Evolutionary conservation across 2,797 vertebrate species (phyloP).

Genomic region (Synanceia verrucosa): DNA sequence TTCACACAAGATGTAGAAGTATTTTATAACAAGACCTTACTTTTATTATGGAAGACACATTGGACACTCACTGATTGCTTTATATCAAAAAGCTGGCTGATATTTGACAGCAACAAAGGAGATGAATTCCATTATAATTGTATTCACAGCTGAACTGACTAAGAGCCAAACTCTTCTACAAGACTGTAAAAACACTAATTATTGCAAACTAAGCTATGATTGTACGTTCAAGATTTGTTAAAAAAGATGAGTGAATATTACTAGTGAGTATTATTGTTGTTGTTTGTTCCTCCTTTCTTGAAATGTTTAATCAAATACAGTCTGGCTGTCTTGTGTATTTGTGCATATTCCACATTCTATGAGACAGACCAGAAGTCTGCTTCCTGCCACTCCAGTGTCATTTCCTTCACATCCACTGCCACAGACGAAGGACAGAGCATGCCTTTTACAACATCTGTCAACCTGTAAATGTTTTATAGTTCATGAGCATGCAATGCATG

Average conservation of each 20-base stretch:
- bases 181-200: background rate
- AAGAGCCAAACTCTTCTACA: background rate
- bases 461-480: constrained; percentile 13
- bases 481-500: constrained; percentile 28
- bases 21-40: constrained; percentile 18
- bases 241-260: background rate
- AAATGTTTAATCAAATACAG: background rate
- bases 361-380: background rate
- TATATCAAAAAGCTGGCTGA: constrained; percentile 26
- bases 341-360: background rate
- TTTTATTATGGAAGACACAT: constrained; percentile 45
- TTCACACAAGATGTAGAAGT: constrained; percentile 4
- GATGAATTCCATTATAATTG: constrained; percentile 26
- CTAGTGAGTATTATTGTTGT: background rate
- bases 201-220: background rate
- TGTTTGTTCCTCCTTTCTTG: background rate
- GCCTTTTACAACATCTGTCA: constrained; percentile 2
- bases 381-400: background rate
- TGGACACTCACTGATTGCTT: constrained; percentile 33
- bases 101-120: constrained; percentile 34
- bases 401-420: background rate
- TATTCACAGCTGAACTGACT: constrained; percentile 4
- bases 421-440: background rate
- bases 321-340: constrained; percentile 2
- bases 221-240: background rate